phyloP scores from a whole-genome alignment of 2,113 vertebrate genomes.

The Perccottus glenii region DNA sequence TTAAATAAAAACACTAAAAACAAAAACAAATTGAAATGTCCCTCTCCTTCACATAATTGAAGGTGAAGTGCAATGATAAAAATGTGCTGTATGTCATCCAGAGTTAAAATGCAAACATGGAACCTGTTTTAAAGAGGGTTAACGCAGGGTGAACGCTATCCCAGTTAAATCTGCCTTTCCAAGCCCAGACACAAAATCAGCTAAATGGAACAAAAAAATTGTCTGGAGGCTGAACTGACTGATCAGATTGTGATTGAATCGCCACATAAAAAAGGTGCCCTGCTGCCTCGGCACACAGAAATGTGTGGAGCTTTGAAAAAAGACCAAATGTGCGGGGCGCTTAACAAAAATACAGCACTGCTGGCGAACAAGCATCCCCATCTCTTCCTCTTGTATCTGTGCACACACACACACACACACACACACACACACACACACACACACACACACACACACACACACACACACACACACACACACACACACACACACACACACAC shows the following conservation, averaged over 20 bases:
- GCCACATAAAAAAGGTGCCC: constrained; percentile 19
- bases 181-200: neutral
- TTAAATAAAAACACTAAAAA: too few species aligned
- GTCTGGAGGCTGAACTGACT: constrained; percentile 2
- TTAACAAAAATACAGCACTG: constrained; percentile 29
- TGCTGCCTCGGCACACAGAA: constrained; percentile 24
- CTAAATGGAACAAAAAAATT: constrained; percentile 18
- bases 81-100: neutral
- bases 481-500: neutral
- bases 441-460: neutral
- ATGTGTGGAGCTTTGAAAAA: constrained; percentile 31
- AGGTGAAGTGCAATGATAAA: neutral
- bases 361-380: constrained; percentile 18
- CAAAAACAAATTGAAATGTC: too few species aligned
- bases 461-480: neutral
- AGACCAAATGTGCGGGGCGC: constrained; percentile 34
- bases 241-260: constrained; percentile 26
- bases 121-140: constrained; percentile 1
- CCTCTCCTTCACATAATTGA: neutral
- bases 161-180: constrained; percentile 15
- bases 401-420: neutral
- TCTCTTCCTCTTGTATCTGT: constrained; percentile 36
- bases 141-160: neutral
- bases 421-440: neutral
- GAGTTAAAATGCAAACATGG: neutral